A percentile compares a stretch with the other conserved stretches of the same genome.
These are phyloP conservation scores for Xanthostigma xanthostigma DNA, from an alignment of 2,888 invertebrate species.

Conservation along the genomic window DNA sequence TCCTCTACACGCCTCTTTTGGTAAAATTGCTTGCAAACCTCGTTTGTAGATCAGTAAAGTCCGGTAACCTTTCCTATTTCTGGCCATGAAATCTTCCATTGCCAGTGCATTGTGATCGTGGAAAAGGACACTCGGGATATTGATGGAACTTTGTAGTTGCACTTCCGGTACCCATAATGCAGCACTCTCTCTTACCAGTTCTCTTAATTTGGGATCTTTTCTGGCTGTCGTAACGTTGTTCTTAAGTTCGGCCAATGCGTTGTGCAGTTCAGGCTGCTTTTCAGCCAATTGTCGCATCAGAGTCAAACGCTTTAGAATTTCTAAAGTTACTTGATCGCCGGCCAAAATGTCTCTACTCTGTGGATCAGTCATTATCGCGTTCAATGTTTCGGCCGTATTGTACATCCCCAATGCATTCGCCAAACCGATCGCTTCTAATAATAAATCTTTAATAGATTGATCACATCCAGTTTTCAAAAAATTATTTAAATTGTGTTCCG, in stretches of 20 bases:
- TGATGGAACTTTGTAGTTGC: slow-evolving; percentile 44
- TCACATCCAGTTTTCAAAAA: slow-evolving; percentile 31
- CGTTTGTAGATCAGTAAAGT: slow-evolving; percentile 58
- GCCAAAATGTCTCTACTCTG: slow-evolving; percentile 38
- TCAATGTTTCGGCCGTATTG: slow-evolving; percentile 41
- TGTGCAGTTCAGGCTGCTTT: slow-evolving; percentile 43
- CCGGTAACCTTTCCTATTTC: slow-evolving; percentile 38
- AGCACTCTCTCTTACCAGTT: slow-evolving; percentile 57
- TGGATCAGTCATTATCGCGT: slow-evolving; percentile 37
- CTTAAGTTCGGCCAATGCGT: slow-evolving; percentile 45
- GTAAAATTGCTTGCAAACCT: slow-evolving; percentile 59
- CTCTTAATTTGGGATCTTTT: slow-evolving; percentile 51
- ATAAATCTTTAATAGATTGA: slow-evolving; percentile 25
- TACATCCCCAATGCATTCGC: slow-evolving; percentile 54
- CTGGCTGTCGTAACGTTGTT: slow-evolving; percentile 51
- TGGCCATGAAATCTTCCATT: slow-evolving; percentile 57
- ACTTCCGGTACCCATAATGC: slow-evolving; percentile 52
- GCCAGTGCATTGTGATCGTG: slow-evolving; percentile 56
- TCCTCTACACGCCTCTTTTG: slow-evolving; percentile 56
- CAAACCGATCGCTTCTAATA: slow-evolving; percentile 50
- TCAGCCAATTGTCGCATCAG: slow-evolving; percentile 59
- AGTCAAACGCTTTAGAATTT: slow-evolving; percentile 51
- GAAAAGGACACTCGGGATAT: slow-evolving; percentile 52
- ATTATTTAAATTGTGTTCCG: slow-evolving; percentile 39
- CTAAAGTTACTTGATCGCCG: slow-evolving; percentile 41